phyloP scores from a whole-genome alignment of 2,888 invertebrate genomes.

The Epistrophella euchroma region DNA sequence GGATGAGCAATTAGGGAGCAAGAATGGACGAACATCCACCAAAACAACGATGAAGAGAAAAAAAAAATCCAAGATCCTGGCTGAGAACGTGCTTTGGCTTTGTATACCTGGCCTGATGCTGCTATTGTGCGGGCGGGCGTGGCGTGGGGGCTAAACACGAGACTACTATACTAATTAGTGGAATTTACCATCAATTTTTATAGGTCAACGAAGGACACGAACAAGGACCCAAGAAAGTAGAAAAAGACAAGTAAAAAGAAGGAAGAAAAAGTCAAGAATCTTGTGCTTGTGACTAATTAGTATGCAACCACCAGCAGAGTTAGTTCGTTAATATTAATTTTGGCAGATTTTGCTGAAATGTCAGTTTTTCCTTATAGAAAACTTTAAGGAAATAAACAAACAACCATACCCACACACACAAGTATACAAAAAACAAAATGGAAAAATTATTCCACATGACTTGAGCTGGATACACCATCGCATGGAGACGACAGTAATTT shows the following conservation, averaged over 20 bases:
- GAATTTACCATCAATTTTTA: constrained; percentile 67
- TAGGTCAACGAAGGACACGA: constrained; percentile 57
- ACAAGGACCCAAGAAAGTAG: neutral
- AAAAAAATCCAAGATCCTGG: constrained; percentile 37
- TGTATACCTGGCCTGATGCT: constrained; percentile 5
- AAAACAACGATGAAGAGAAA: constrained; percentile 31
- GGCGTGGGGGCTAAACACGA: constrained; percentile 39
- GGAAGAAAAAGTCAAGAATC: constrained; percentile 47
- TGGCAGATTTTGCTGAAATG: constrained; percentile 28
- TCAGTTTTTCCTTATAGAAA: constrained; percentile 7
- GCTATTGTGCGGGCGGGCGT: constrained; percentile 12
- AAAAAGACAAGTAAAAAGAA: neutral
- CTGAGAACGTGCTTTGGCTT: constrained; percentile 52
- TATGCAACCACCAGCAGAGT: constrained; percentile 66
- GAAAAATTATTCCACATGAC: constrained; percentile 64
- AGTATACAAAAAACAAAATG: constrained; percentile 32
- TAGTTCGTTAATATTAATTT: constrained; percentile 69
- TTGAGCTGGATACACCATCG: constrained; percentile 18
- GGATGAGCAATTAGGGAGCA: constrained; percentile 72
- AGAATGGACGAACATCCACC: constrained; percentile 30
- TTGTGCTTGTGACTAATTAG: constrained; percentile 66
- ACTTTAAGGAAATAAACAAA: constrained; percentile 24
- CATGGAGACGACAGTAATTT: constrained; percentile 42
- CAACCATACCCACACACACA: neutral
- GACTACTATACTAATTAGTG: constrained; percentile 70